Base-by-base conservation (phyloP, 2,797 vertebrate genomes). In the Sebastes oblongus region DNA sequence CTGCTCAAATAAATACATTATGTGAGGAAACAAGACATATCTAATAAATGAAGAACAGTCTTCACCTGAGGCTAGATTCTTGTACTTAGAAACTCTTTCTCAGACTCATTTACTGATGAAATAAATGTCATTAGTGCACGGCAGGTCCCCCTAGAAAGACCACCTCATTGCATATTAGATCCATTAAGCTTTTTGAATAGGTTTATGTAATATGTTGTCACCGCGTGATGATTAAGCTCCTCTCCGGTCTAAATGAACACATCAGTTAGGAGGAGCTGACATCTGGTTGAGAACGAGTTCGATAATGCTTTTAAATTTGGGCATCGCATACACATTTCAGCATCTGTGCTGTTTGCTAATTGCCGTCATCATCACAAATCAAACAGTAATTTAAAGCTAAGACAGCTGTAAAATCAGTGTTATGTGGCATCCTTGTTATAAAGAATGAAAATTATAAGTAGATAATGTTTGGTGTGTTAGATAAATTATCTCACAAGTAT, bases 261-360 rank as follows among this genome's bases (percentile, higher is more conserved):
- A 67, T 81, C 70, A 62, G 71, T 8, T 22, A 24, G 10, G 34
- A 86, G 75, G 77, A 73, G 66, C 62, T 20, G 84, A 83, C 88
- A 92, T 90, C 88, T 93, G 92, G 84, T 75, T 0, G 42, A 32
- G 60, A 77, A 88, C 55, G 72, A 85, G 62, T 81, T 71, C 76
- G 71, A 82, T 83, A 83, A 88, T 71, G 78, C 64, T 79, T 80
- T 81, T 70, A 73, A 71, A 88, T 83, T 20, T 77, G 69, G 74
- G 59, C 46, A 64, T 64, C 61, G 60, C 64, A 18, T 69, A 50
- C 74, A 82, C 52, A 75, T 88, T 86, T 85, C 68, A 83, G 64
- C 89, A 92, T 90, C 88, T 92, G 84, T 72, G 86, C 86, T 18
- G 27, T 69, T 80, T 72, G 75, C 80, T 88, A 89, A 93, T 85